phyloP scores from a whole-genome alignment of 2,888 invertebrate genomes.

The Pristionchus maxplancki region DNA sequence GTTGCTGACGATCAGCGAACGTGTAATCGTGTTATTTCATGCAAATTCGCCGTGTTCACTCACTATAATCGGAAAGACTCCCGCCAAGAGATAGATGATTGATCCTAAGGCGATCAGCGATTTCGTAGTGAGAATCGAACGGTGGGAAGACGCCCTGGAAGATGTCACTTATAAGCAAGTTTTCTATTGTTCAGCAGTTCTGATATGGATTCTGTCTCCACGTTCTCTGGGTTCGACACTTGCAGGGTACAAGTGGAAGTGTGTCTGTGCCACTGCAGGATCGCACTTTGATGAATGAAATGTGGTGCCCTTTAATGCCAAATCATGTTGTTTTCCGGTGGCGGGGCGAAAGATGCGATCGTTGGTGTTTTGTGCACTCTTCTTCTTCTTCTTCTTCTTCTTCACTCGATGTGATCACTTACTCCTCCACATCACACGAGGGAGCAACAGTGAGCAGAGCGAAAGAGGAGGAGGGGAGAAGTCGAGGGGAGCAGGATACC shows the following conservation, averaged over 20 bases:
- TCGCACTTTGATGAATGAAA: background rate
- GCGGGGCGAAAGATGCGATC: background rate
- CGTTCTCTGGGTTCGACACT: background rate
- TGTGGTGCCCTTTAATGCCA: background rate
- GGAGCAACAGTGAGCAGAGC: background rate
- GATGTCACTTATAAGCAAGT: too few relatives aligned
- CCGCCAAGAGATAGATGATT: background rate
- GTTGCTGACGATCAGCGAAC: background rate
- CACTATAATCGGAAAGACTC: background rate
- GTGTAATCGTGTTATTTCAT: background rate
- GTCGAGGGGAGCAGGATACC: slow-evolving; percentile 8
- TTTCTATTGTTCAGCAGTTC: too few relatives aligned
- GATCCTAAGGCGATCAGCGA: background rate
- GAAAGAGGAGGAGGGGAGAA: slow-evolving; percentile 19
- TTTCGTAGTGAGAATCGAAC: background rate
- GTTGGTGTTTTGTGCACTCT: slow-evolving; percentile 17
- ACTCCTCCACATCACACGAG: slow-evolving; percentile 8
- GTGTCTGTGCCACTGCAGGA: background rate
- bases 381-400: background rate
- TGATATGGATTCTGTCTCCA: too few relatives aligned
- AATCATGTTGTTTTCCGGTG: background rate
- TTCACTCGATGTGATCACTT: background rate
- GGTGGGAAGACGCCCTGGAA: background rate
- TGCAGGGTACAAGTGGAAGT: background rate
- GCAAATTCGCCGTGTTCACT: background rate